phyloP scores from a whole-genome alignment of 2,888 invertebrate genomes.

The Ophioninae sp. region DNA sequence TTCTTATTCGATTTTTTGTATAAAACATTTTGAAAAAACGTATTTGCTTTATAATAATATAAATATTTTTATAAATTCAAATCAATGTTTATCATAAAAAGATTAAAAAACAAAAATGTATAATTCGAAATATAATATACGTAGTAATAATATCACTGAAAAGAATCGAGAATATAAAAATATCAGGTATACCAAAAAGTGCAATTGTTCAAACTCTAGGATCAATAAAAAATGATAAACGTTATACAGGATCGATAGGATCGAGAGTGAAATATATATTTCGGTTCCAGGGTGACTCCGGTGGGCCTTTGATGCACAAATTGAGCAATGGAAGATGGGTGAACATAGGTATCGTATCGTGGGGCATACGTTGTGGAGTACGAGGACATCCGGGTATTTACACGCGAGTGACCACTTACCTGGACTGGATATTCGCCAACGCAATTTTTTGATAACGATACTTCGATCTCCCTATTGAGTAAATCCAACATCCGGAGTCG shows the following conservation, averaged over 20 bases:
- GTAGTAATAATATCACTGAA: no score
- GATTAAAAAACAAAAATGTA: no score
- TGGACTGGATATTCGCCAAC: conserved; percentile 87
- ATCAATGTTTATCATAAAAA: no score
- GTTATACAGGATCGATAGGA: neutral
- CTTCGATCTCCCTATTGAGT: neutral
- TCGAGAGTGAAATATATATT: conserved; percentile 10
- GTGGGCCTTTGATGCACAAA: conserved; percentile 91
- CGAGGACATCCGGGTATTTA: conserved; percentile 90
- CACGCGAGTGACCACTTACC: conserved; percentile 87
- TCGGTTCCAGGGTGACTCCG: conserved; percentile 89
- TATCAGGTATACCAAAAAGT: no score
- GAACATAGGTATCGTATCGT: conserved; percentile 91
- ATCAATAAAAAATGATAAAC: no score
- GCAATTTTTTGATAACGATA: conserved; percentile 80
- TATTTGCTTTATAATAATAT: no score
- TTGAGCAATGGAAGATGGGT: conserved; percentile 89
- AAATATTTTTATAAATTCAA: no score
- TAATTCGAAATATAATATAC: no score
- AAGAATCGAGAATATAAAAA: no score
- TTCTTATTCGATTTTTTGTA: no score
- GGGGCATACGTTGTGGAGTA: conserved; percentile 92
- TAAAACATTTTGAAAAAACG: no score
- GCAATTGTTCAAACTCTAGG: no score
- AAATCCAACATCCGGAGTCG: neutral